Evolutionary conservation across 2,797 vertebrate genomes (phyloP).

Genomic region (Acipenser ruthenus): DNA sequence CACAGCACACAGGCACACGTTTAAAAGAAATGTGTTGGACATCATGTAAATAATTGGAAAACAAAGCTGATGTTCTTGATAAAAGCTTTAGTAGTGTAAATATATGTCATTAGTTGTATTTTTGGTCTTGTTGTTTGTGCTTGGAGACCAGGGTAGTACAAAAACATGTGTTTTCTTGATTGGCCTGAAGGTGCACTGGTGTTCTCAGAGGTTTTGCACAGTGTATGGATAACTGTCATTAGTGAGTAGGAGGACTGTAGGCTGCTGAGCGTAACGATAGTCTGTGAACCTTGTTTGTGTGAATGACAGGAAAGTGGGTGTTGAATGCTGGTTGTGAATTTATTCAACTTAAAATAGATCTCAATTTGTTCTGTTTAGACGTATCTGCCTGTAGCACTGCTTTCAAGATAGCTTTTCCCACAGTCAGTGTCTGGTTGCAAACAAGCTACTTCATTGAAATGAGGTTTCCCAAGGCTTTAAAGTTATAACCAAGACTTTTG

Average conservation of each 20-base stretch:
- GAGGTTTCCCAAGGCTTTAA: no score
- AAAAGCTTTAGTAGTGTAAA: no score
- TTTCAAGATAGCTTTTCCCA: neutral
- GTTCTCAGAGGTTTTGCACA: constrained; percentile 28
- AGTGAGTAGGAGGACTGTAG: constrained; percentile 25
- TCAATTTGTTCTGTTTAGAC: neutral
- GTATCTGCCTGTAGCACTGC: neutral
- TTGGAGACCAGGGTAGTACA: neutral
- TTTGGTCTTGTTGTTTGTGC: neutral
- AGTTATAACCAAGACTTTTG: no score
- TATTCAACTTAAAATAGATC: constrained; percentile 34
- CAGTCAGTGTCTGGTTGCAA: no score
- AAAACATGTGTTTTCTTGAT: neutral
- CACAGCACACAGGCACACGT: no score
- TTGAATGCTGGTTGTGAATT: constrained; percentile 23
- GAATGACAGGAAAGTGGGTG: constrained; percentile 46
- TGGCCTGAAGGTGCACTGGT: constrained; percentile 17
- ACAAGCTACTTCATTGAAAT: no score
- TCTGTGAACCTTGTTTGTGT: constrained; percentile 18
- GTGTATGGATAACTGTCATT: constrained; percentile 29
- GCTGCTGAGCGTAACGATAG: constrained; percentile 26
- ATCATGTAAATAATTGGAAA: no score
- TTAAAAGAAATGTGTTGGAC: no score
- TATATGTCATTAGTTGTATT: no score
- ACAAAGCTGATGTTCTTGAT: no score